Evolutionary conservation across 2,113 vertebrate species (phyloP).

Genomic region (Callocephalon fimbriatum): DNA sequence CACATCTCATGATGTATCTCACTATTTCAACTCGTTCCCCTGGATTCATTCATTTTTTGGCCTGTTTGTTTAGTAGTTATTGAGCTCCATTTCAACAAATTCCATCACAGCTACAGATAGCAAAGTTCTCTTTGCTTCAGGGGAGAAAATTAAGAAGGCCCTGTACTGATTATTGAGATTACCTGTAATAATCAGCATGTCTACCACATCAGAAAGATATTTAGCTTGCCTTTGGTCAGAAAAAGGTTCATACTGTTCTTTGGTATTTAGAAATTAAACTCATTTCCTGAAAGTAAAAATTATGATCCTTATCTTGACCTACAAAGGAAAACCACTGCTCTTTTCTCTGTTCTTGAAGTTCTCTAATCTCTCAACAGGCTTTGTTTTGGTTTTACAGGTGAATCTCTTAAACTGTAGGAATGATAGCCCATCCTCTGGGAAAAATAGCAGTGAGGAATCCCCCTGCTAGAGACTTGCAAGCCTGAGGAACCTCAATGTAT

Average conservation of each 20-base stretch:
- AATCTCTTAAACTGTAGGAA: not conserved
- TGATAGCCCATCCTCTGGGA: not conserved
- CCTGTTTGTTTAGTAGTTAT: slow-evolving; percentile 47
- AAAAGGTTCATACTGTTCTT: not conserved
- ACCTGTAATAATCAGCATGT: slow-evolving; percentile 3
- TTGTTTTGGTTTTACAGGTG: not conserved
- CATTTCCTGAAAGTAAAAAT: slow-evolving; percentile 21
- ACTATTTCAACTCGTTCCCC: slow-evolving; percentile 57
- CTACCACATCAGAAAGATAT: not conserved
- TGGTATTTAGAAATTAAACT: slow-evolving; percentile 40
- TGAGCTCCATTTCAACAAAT: slow-evolving; percentile 58
- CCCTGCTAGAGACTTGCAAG: not conserved
- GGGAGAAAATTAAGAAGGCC: slow-evolving; percentile 3
- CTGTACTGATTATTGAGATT: not conserved
- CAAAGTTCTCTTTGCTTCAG: slow-evolving; percentile 5
- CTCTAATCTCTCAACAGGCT: not conserved
- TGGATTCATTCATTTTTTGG: slow-evolving; percentile 65
- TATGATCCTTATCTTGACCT: slow-evolving; percentile 22
- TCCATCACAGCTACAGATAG: slow-evolving; percentile 9
- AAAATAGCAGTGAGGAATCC: not conserved
- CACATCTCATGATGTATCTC: slow-evolving; percentile 69
- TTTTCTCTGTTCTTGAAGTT: not conserved
- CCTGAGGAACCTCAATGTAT: not conserved
- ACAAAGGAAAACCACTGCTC: not conserved
- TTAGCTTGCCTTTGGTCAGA: slow-evolving; percentile 33